Evolutionary conservation across 2,797 vertebrate species (phyloP).

Genomic region (Typhlichthys eigenmanni): DNA sequence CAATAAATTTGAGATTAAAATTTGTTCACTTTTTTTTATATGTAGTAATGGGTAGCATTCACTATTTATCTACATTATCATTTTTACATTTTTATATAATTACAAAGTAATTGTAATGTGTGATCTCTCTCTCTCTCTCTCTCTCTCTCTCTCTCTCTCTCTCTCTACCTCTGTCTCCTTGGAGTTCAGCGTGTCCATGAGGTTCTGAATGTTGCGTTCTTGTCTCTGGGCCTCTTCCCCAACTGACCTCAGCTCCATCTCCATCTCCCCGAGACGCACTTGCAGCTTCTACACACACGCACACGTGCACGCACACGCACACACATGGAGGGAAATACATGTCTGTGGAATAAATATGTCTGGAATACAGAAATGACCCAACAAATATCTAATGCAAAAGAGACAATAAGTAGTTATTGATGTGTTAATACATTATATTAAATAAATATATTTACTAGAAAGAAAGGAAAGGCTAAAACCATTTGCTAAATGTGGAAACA

Average conservation of each 20-base stretch:
- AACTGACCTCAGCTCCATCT: slow-evolving; percentile 77
- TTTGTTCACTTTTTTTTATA: no score
- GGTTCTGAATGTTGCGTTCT: slow-evolving; percentile 80
- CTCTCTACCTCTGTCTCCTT: slow-evolving; percentile 85
- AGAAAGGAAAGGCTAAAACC: no score
- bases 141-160: not conserved
- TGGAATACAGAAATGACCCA: no score
- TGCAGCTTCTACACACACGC: slow-evolving; percentile 80
- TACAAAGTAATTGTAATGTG: not conserved
- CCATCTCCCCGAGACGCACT: slow-evolving; percentile 82
- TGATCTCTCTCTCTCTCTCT: not conserved
- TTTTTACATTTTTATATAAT: not conserved
- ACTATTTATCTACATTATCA: no score
- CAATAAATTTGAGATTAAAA: no score
- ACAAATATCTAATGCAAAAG: no score
- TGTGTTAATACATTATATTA: no score
- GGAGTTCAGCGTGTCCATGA: slow-evolving; percentile 79
- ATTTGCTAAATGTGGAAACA: no score
- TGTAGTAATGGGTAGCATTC: no score
- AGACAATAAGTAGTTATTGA: no score
- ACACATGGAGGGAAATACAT: not conserved
- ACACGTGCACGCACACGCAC: not conserved
- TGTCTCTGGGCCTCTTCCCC: slow-evolving; percentile 82
- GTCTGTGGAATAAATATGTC: no score
- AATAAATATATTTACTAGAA: no score